Evolutionary conservation across 1,140 invertebrate species (phyloP), one percentile per base, ranked within the genome.

Genomic region (Hydropsyche tenuis): DNA sequence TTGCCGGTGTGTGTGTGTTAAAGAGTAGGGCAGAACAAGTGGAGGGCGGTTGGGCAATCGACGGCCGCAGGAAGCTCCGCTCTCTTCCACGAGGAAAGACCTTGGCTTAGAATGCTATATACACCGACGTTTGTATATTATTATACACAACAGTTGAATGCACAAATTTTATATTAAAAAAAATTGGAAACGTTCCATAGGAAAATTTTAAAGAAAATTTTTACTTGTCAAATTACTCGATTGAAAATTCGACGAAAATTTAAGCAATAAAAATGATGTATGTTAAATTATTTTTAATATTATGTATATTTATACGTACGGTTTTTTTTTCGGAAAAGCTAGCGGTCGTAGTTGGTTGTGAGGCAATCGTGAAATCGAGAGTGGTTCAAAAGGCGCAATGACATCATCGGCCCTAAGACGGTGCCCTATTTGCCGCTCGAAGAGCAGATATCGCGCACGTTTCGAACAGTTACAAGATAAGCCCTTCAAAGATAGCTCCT

Each of bases 21-120:
- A 62, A 65, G 30, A 65, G 63, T 43, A 43, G 56, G 56, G 56
- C 56, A 60, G 23, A 60, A 60, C 56, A 65, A 42, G 63, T 45
- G 20, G 63, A 43, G 63, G 65, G 72, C 62, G 14, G 68, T 74
- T 76, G 72, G 66, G 75, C 72, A 76, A 76, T 60, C 62, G 25
- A 12, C 46, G 25, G 66, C 56, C 84, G 82, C 84, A 85, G 84
- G 84, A 85, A 85, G 84, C 84, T 80, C 83, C 84, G 83, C 85
- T 85, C 84, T 85, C 84, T 85, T 85, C 83, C 83, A 85, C 83
- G 82, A 85, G 84, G 84, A 85, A 85, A 85, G 84, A 85, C 84
- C 84, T 85, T 85, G 84, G 84, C 81, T 82, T 80, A 81, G 80
- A 84, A 84, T 77, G 76, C 73, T 69, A 37, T 9, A 37, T 37